Evolutionary conservation across 2,888 invertebrate species (phyloP), one percentile per base, ranked within the genome.

Genomic region (Hedychridium roseum): DNA sequence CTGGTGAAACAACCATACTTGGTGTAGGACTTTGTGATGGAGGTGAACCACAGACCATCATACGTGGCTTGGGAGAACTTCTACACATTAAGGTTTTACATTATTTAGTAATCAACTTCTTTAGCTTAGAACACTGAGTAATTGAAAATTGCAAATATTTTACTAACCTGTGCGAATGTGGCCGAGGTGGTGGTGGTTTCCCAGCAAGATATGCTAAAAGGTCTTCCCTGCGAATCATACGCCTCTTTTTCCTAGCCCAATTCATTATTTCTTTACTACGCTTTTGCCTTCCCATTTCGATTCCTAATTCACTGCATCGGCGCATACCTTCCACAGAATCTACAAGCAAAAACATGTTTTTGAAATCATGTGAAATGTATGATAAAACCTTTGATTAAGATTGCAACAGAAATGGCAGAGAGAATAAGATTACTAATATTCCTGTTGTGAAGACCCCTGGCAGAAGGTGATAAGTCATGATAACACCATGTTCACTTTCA

Each of bases 161-260:
- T 14, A 7, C 31, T 21, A 30, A 81, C 82, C 83, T 83, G 70
- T 82, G 83, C 66, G 81, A 78, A 59, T 81, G 82, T 45, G 81
- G 79, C 54, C 81, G 74, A 40, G 84, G 83, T 52, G 89, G 88
- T 48, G 85, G 83, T 60, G 85, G 83, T 78, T 86, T 87, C 20
- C 90, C 91, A 64, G 89, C 86, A 48, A 91, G 82, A 81, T 88
- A 91, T 12, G 90, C 88, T 65, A 91, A 80, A 17, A 91, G 81
- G 73, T 91, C 91, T 70, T 91, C 90, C 28, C 90, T 82, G 17
- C 88, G 82, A 63, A 91, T 90, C 76, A 87, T 84, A 61, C 89
- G 83, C 78, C 88, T 84, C 78, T 86, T 84, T 79, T 88, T 90
- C 60, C 86, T 83, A 11, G 87, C 89, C 91, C 90, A 91, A 66